Evolutionary conservation across 2,113 vertebrate genomes (phyloP).

Genomic region (Cinclus mexicanus): DNA sequence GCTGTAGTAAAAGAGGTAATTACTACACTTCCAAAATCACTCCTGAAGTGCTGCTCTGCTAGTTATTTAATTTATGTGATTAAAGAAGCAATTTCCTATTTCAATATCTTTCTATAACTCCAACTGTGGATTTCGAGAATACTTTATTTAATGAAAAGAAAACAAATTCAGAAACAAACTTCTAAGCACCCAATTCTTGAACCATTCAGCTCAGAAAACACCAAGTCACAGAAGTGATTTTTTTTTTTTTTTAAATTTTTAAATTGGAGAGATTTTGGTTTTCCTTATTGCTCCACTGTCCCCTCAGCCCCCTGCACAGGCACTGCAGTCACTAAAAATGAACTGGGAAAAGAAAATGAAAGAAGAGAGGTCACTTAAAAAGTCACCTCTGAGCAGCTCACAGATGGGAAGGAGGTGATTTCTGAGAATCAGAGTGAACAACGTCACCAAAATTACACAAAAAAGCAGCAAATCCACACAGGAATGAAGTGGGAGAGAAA

Average conservation of each 20-base stretch:
- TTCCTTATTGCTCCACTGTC: background rate
- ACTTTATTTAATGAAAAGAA: background rate
- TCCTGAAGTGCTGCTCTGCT: background rate
- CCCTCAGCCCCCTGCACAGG: background rate
- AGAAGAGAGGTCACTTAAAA: background rate
- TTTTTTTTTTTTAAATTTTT: too few relatives aligned
- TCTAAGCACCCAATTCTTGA: background rate
- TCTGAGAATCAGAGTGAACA: background rate
- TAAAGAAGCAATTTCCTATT: background rate
- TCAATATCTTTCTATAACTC: background rate
- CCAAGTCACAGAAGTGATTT: background rate
- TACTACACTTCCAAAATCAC: background rate
- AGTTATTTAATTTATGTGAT: background rate
- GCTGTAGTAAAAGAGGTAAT: background rate
- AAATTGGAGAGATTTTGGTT: background rate
- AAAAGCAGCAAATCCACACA: background rate
- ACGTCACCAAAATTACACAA: background rate
- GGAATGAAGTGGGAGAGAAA: background rate
- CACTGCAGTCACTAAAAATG: background rate
- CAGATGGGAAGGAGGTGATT: background rate
- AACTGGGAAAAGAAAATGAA: background rate
- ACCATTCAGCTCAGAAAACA: background rate
- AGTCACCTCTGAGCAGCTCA: background rate
- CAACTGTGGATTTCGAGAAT: background rate
- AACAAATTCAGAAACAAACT: background rate